These are phyloP conservation scores for Chrysaora quinquecirrha DNA, from an alignment of 30 jellyfish, hydroid and myxozoan genomes.

Conservation along the genomic window DNA sequence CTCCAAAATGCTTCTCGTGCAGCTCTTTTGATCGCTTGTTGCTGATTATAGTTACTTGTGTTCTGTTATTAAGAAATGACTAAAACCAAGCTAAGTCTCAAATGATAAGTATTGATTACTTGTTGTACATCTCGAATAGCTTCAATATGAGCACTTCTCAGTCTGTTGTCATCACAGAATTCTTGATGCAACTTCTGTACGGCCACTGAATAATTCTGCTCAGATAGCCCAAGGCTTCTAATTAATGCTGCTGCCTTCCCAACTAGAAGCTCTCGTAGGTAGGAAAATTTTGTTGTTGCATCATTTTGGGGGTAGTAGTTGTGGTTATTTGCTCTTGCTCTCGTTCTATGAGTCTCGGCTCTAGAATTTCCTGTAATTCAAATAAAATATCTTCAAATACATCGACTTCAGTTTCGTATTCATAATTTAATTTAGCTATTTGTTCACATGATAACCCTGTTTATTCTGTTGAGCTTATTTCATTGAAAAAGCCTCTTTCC, in stretches of 20 bases:
- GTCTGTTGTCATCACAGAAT: conserved; percentile 9
- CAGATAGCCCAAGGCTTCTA: conserved; percentile 23
- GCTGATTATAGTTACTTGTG: too few relatives aligned
- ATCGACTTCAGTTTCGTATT: neutral
- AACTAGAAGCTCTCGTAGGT: conserved; percentile 39
- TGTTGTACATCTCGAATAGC: neutral
- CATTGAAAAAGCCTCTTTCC: too few relatives aligned
- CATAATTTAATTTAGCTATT: neutral
- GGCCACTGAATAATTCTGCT: conserved; percentile 8
- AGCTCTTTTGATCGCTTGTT: too few relatives aligned
- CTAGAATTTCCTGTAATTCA: too few relatives aligned
- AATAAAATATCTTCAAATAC: neutral
- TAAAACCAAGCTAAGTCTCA: too few relatives aligned
- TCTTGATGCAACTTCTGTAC: neutral
- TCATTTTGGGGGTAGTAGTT: conserved; percentile 19
- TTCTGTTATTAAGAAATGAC: too few relatives aligned
- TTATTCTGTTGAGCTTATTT: neutral
- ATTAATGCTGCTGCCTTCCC: conserved; percentile 31
- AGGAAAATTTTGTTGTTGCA: conserved; percentile 18
- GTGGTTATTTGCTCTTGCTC: too few relatives aligned
- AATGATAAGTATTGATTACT: too few relatives aligned
- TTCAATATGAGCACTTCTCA: neutral
- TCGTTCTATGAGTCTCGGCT: too few relatives aligned
- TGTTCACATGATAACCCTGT: neutral
- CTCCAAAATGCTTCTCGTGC: too few relatives aligned